These are phyloP conservation scores for Uloborus diversus DNA, from an alignment of 1,140 invertebrate genomes.

Conservation along the genomic window DNA sequence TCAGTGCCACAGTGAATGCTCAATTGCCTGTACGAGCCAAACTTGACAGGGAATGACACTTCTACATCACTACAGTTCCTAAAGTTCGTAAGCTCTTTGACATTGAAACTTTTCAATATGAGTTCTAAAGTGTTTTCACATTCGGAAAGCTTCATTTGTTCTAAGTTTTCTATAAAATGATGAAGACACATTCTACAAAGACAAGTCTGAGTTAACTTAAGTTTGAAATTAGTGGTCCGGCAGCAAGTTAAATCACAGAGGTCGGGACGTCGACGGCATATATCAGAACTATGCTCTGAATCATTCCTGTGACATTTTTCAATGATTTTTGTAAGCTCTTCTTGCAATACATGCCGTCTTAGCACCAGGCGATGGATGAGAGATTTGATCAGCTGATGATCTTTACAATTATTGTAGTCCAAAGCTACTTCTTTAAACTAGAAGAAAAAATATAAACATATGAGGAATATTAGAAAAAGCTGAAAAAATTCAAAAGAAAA, in stretches of 20 bases:
- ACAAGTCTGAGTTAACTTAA: constrained; percentile 6
- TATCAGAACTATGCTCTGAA: constrained; percentile 8
- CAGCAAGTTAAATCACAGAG: constrained; percentile 47
- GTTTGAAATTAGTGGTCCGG: neutral
- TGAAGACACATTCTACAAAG: constrained; percentile 39
- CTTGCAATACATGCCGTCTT: constrained; percentile 52
- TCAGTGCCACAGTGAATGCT: constrained; percentile 37
- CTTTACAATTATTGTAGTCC: constrained; percentile 63
- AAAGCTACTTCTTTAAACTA: constrained; percentile 65
- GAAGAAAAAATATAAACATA: constrained; percentile 40
- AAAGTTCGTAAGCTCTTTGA: constrained; percentile 8
- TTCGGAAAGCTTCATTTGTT: constrained; percentile 37
- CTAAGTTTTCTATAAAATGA: constrained; percentile 17
- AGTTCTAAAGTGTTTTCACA: constrained; percentile 45
- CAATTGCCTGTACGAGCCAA: constrained; percentile 35
- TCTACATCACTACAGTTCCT: constrained; percentile 32
- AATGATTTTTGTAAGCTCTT: constrained; percentile 56
- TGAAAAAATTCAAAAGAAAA: too few species aligned
- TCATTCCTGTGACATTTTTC: constrained; percentile 55
- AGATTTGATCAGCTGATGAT: constrained; percentile 52
- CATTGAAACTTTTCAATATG: constrained; percentile 31
- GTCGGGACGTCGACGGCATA: constrained; percentile 15
- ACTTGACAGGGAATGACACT: constrained; percentile 46
- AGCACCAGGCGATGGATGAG: constrained; percentile 58
- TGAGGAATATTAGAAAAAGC: neutral